Conservation (phyloP, 2,888 invertebrate species). For the Platycnemis pennipes region DNA sequence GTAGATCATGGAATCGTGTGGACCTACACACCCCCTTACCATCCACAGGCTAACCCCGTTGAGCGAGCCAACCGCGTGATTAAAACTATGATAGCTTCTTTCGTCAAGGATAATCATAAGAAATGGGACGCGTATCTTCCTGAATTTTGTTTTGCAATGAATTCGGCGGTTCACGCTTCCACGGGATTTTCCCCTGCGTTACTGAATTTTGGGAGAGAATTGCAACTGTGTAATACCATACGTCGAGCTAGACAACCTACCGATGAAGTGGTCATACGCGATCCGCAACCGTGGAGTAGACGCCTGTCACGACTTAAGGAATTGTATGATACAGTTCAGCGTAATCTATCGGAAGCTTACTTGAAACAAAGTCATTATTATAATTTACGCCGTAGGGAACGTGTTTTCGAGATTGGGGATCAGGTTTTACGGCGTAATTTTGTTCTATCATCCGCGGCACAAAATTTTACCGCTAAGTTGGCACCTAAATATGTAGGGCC, state of each 20-base stretch:
- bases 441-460: background rate
- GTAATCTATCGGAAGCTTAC: background rate
- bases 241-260: background rate
- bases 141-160: constrained; percentile 33
- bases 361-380: background rate
- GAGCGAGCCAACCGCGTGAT: constrained; percentile 69
- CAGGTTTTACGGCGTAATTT: background rate
- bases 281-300: background rate
- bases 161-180: constrained; percentile 49
- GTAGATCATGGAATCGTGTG: background rate
- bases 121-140: constrained; percentile 52
- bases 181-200: constrained; percentile 58
- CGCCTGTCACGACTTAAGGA: background rate
- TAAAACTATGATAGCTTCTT: constrained; percentile 63
- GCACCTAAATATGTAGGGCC: background rate
- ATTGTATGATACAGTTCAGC: background rate
- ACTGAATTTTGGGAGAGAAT: constrained; percentile 55
- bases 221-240: background rate
- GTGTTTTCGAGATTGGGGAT: background rate
- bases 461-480: background rate
- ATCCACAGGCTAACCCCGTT: constrained; percentile 71
- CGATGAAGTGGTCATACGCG: background rate
- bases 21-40: constrained; percentile 70
- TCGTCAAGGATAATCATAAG: constrained; percentile 46
- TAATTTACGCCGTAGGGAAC: background rate